Conservation (phyloP, 2,797 vertebrate species). For the Netta rufina region DNA sequence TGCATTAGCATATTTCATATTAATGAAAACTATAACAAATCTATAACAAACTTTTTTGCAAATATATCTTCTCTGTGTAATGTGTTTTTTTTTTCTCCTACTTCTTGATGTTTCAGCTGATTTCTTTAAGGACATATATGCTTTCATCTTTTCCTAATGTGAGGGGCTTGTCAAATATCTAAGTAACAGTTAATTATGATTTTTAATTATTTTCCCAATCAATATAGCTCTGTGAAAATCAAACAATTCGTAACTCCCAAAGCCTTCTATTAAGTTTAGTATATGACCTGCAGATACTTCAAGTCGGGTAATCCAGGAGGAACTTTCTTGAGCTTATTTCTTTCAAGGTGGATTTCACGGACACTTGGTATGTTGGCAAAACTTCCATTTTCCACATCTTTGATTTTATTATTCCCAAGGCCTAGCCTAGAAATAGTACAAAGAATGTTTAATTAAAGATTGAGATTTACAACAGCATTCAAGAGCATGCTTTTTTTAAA, state of each 20-base stretch:
- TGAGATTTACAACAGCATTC: not conserved
- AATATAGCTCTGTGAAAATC: not conserved
- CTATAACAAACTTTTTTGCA: not conserved
- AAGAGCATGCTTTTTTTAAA: not conserved
- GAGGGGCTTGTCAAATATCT: not conserved
- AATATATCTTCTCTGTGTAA: not conserved
- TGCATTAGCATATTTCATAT: not conserved
- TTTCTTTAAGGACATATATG: not conserved
- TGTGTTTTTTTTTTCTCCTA: not conserved
- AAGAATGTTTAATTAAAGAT: conserved; percentile 3
- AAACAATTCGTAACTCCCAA: not conserved
- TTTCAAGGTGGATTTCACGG: conserved; percentile 92
- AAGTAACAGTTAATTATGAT: not conserved
- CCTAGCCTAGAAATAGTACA: conserved; percentile 84
- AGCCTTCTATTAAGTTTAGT: not conserved
- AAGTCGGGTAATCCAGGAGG: conserved; percentile 88
- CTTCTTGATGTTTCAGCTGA: not conserved
- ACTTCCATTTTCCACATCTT: conserved; percentile 93
- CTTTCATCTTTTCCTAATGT: not conserved
- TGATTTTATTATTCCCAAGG: conserved; percentile 93
- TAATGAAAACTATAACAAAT: not conserved
- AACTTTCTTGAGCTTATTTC: conserved; percentile 92
- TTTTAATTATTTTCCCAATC: not conserved
- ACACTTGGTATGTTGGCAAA: conserved; percentile 86
- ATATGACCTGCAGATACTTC: conserved; percentile 90